Evolutionary conservation across 2,888 invertebrate genomes (phyloP), one percentile per base, ranked within the genome.

Genomic region (Allophyes oxyacanthae): DNA sequence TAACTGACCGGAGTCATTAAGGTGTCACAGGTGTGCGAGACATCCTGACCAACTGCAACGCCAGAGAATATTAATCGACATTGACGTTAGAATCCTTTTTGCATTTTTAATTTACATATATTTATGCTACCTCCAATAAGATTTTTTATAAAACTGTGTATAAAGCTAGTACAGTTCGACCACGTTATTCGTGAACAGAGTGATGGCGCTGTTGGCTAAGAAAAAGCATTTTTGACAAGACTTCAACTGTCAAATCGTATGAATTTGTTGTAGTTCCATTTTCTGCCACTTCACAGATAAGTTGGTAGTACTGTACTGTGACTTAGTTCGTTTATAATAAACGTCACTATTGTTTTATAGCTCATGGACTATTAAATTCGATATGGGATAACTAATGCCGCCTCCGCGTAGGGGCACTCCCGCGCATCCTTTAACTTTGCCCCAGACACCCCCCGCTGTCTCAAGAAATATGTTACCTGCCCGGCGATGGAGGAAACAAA

Each of bases 391-490:
- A 67, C 58, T 65, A 62, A 64, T 49, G 43, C 45, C 46, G 58
- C 58, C 57, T 50, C 52, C 45, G 55, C 56, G 50, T 46, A 75
- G 77, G 73, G 64, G 60, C 72, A 78, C 79, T 82, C 79, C 80
- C 65, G 81, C 68, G 82, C 82, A 82, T 85, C 83, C 77, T 83
- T 82, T 79, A 70, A 74, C 64, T 78, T 81, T 77, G 82, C 75
- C 75, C 79, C 86, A 85, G 88, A 84, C 87, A 86, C 91, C 91
- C 87, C 93, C 92, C 85, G 92, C 87, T 78, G 91, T 70, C 77
- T 74, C 64, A 64, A 83, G 85, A 88, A 81, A 89, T 87, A 90
- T 88, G 88, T 90, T 90, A 89, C 90, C 92, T 90, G 90, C 87
- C 80, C 81, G 73, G 77, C 82, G 75, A 49, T 82, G 79, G 82